Conservation (phyloP, 2,888 invertebrate species). For the Netelia virgata region DNA sequence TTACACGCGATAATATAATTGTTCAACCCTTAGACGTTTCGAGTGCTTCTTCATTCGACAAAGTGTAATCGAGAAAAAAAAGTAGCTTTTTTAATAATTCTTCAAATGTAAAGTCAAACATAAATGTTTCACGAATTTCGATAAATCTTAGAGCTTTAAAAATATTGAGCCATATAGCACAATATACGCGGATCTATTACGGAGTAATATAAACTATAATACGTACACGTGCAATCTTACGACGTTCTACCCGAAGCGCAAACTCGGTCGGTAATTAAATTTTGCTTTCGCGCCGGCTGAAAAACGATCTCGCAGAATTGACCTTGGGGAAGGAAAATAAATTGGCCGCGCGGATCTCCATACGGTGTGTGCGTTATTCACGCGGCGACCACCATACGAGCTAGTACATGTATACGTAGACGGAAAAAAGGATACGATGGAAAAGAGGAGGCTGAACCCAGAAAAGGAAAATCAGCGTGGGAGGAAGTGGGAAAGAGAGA, state of each 20-base stretch:
- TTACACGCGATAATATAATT: no score
- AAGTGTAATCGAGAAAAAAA: no score
- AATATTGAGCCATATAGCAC: no score
- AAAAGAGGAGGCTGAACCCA: not conserved
- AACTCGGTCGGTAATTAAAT: constrained; percentile 72
- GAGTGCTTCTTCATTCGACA: no score
- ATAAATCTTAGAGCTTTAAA: no score
- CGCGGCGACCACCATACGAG: not conserved
- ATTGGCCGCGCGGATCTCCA: constrained; percentile 67
- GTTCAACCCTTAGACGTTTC: no score
- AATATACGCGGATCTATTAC: not conserved
- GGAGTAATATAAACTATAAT: not conserved
- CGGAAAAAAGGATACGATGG: not conserved
- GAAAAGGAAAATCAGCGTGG: not conserved
- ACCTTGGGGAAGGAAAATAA: constrained; percentile 68
- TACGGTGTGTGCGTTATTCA: constrained; percentile 12
- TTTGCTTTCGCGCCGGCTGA: constrained; percentile 68
- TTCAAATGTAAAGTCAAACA: no score
- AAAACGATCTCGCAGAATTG: constrained; percentile 70
- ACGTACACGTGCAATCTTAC: not conserved
- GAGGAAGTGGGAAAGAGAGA: not conserved
- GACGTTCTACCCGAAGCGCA: constrained; percentile 29
- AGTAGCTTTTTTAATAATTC: no score
- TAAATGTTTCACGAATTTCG: no score
- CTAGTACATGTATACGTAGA: not conserved